Evolutionary conservation across 2,113 vertebrate genomes (phyloP), one percentile per base, ranked within the genome.

Genomic region (Tympanuchus pallidicinctus): DNA sequence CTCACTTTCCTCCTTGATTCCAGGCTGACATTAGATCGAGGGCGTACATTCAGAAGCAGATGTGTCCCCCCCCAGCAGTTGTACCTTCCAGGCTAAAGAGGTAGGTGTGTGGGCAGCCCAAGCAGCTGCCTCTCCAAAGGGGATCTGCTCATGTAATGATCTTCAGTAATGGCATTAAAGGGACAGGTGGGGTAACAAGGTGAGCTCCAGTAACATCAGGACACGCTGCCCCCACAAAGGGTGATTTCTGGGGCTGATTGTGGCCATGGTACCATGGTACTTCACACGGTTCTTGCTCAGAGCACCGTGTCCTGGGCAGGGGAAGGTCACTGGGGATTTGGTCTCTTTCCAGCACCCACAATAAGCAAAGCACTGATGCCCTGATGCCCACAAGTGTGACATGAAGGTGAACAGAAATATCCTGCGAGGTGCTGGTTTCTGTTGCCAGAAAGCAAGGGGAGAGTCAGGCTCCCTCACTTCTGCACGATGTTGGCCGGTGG

Each of bases 21-120:
- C 97, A 99, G 99, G 99, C 99, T 3, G 99, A 99, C 95, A 98
- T 98, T 52, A 97, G 98, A 90, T 99, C 99, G 84, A 98, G 98
- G 91, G 98, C 99, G 88, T 98, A 98, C 82, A 97, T 99, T 56
- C 98, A 98, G 69, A 96, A 86, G 94, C 97, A 93, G 96, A 97
- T 84, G 94, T 40, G n/a, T 7, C n/a, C 90, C 48, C 73, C 20
- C 0, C 61, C 27, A 87, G 91, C 56, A 78, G 69, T 27, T 43
- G 2, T 0, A 1, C 50, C 75, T 74, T 30, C 90, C 60, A 12
- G 65, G 82, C 88, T 59, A 3, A 45, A 82, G 75, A 96, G 94
- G 94, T 97, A 64, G 89, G 95, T 95, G 89, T 82, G 91, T 74
- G 95, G 93, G 90, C 77, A 79, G 92, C 59, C 84, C 72, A 8